These are phyloP conservation scores for Eulemur rubriventer DNA, from an alignment of 2,797 vertebrate species.

Conservation along the genomic window DNA sequence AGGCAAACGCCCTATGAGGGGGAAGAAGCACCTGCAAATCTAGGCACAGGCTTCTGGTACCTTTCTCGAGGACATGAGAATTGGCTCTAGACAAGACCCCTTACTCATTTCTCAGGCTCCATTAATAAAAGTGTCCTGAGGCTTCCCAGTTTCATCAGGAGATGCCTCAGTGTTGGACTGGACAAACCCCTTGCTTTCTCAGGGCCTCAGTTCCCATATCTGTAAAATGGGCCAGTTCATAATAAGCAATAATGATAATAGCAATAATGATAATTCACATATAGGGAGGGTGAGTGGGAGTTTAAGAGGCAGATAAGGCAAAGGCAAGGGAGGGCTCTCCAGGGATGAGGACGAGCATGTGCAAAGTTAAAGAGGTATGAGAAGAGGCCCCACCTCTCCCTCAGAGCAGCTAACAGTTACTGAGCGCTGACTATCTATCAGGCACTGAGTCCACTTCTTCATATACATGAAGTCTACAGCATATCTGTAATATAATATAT, in stretches of 20 bases:
- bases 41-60: background rate
- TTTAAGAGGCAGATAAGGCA: background rate
- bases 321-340: background rate
- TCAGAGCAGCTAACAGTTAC: background rate
- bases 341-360: background rate
- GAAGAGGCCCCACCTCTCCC: background rate
- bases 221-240: background rate
- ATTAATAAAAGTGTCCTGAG: background rate
- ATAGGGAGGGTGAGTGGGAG: background rate
- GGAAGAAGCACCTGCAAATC: background rate
- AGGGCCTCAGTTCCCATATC: background rate
- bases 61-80: background rate
- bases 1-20: background rate
- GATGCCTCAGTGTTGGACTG: too few relatives aligned
- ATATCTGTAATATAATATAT: background rate
- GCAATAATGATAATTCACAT: background rate
- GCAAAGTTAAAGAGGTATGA: background rate
- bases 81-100: background rate
- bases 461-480: background rate
- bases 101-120: background rate
- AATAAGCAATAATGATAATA: background rate
- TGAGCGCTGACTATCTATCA: rapidly evolving
- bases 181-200: background rate
- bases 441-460: background rate
- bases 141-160: background rate